Conservation (phyloP, 2,113 vertebrate genomes). For the Poeciliopsis occidentalis region DNA sequence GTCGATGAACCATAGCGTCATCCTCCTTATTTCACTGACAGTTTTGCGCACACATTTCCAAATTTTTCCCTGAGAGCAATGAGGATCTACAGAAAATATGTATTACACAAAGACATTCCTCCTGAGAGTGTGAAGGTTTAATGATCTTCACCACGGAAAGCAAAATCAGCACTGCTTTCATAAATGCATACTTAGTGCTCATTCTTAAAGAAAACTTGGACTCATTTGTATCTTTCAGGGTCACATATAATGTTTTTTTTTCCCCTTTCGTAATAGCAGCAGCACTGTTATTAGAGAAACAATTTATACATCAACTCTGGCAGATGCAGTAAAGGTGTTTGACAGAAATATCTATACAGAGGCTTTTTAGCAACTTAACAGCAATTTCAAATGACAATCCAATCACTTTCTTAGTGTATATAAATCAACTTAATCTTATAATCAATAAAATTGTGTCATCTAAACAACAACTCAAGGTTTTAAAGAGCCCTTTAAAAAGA, state of each 20-base stretch:
- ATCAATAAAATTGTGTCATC: not conserved
- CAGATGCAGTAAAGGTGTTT: constrained; percentile 25
- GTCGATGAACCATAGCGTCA: constrained; percentile 43
- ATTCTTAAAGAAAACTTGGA: constrained; percentile 34
- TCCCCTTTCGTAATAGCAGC: constrained; percentile 6
- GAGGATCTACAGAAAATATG: constrained; percentile 8
- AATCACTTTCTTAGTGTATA: not conserved
- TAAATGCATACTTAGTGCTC: constrained; percentile 33
- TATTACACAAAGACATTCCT: constrained; percentile 11
- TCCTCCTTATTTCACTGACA: constrained; percentile 27
- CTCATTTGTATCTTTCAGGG: constrained; percentile 40
- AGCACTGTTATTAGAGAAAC: constrained; percentile 54
- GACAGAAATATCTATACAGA: constrained; percentile 11
- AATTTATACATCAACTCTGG: constrained; percentile 39
- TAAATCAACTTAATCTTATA: constrained; percentile 23
- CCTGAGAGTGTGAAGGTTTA: constrained; percentile 58
- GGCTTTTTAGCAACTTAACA: not conserved
- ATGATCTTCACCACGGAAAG: constrained; percentile 48
- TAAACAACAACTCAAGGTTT: no score
- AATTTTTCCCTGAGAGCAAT: constrained; percentile 24
- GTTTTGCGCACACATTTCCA: constrained; percentile 16
- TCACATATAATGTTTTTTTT: constrained; percentile 42
- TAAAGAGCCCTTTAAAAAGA: no score
- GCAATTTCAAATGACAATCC: not conserved
- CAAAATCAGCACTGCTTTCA: constrained; percentile 62